A percentile compares a stretch with the other conserved stretches of the same genome.
Conservation (phyloP, 2,888 invertebrate species). For the Phania funesta region DNA sequence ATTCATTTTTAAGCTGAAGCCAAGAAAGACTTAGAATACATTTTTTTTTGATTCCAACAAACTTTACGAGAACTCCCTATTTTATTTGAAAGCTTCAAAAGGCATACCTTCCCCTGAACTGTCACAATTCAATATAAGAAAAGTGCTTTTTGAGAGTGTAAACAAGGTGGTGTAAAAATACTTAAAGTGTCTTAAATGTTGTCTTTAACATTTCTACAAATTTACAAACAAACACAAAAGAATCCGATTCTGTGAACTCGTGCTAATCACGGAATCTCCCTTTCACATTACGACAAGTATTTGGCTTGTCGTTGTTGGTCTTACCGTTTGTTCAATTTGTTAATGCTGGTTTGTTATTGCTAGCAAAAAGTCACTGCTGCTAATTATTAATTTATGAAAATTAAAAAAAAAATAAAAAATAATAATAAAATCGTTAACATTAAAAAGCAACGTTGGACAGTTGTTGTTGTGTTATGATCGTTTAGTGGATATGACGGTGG, state of each 20-base stretch:
- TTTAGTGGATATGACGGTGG: constrained; percentile 16
- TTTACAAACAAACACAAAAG: neutral
- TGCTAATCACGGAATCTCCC: constrained; percentile 66
- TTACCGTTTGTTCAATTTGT: constrained; percentile 12
- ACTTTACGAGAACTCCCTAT: no score
- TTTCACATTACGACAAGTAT: constrained; percentile 62
- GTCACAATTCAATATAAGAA: neutral
- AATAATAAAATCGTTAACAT: constrained; percentile 43
- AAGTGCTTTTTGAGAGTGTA: neutral
- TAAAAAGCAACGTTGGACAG: neutral
- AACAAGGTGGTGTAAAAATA: neutral
- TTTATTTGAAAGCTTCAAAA: no score
- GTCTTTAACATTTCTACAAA: constrained; percentile 14
- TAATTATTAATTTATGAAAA: constrained; percentile 22
- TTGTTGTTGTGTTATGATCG: neutral
- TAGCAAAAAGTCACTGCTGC: constrained; percentile 24
- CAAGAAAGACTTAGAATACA: no score
- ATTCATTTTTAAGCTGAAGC: no score
- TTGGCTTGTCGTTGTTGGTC: constrained; percentile 12
- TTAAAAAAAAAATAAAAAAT: neutral
- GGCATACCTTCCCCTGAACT: constrained; percentile 4
- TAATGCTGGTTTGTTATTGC: constrained; percentile 26
- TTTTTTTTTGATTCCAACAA: no score
- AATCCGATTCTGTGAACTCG: constrained; percentile 61
- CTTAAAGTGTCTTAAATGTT: constrained; percentile 24